These are phyloP conservation scores for Halyomorpha halys DNA, from an alignment of 1,140 invertebrate species.

Conservation along the genomic window DNA sequence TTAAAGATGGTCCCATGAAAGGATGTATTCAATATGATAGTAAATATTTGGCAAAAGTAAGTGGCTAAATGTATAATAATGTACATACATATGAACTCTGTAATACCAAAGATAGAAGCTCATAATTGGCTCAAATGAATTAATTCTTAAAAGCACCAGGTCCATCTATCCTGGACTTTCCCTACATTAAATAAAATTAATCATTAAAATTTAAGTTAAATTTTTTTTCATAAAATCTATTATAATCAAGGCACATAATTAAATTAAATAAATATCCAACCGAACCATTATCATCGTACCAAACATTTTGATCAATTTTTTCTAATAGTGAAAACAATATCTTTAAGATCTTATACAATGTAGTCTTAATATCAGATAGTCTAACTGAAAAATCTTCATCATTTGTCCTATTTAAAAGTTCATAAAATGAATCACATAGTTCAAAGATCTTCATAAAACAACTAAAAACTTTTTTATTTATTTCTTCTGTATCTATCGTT, in stretches of 20 bases:
- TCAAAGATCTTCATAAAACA: slow-evolving; percentile 4
- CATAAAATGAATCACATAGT: not conserved
- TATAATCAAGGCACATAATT: slow-evolving; percentile 10
- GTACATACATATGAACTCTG: too few species aligned
- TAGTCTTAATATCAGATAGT: not conserved
- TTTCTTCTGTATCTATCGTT: too few species aligned
- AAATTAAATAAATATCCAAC: not conserved
- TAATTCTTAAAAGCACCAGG: too few species aligned
- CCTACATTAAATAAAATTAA: too few species aligned
- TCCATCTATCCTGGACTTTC: too few species aligned
- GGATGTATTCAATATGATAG: too few species aligned
- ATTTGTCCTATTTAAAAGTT: not conserved
- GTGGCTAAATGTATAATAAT: too few species aligned
- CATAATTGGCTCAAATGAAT: too few species aligned
- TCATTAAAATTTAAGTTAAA: not conserved
- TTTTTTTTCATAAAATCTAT: slow-evolving; percentile 1
- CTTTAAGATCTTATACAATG: not conserved
- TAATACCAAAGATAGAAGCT: too few species aligned
- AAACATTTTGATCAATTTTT: not conserved
- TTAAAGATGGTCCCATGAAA: too few species aligned
- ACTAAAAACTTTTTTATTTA: not conserved
- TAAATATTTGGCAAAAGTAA: too few species aligned
- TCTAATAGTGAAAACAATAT: not conserved
- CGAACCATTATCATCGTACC: not conserved
- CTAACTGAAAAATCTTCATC: not conserved